Base-by-base conservation (phyloP, 2,888 invertebrate species). In the Timema cristinae region DNA sequence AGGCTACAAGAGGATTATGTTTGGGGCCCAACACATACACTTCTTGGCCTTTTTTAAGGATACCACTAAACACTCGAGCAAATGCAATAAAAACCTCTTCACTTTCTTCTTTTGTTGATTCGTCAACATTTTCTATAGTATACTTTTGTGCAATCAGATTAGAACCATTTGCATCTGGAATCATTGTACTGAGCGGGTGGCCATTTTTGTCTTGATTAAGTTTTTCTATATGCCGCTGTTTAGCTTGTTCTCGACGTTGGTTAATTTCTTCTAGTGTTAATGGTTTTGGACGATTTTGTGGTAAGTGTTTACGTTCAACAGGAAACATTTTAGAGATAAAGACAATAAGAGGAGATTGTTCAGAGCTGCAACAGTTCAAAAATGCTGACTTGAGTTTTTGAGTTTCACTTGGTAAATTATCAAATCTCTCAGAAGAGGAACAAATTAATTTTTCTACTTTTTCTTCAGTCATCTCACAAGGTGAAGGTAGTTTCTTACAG, bases 271-370 rank as follows among this genome's bases (percentile, higher is more conserved):
- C 90, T 15, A 85, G 84, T 0, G 91, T 93, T 74, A 94, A 83
- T n/a, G 88, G 86, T 80, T 91, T 92, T 9, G 90, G 88, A 80
- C 89, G 91, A 80, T 94, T 92, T 80, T 94, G 89, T 0, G 95
- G 95, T 75, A 97, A 81, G 73, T 85, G 83, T 76, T 86, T 88
- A 74, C 87, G 88, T 79, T 94, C 92, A 49, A 86, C 88, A 70
- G 93, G 90, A 83, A 94, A 91, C 95, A 98, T 96, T 86, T 97
- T 95, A 0, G 95, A 95, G 77, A 93, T 87, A 85, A 87, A 93
- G 75, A 89, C 90, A 81, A 91, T 90, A 69, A 90, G 83, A 54
- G 93, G 91, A 76, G 86, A 88, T 76, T 88, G 83, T 2, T 85
- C 82, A 75, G 85, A 84, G 73, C 87, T 85, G 81, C 88, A 88